Conservation (phyloP, 2,797 vertebrate species). For the Caiman crocodilus region DNA sequence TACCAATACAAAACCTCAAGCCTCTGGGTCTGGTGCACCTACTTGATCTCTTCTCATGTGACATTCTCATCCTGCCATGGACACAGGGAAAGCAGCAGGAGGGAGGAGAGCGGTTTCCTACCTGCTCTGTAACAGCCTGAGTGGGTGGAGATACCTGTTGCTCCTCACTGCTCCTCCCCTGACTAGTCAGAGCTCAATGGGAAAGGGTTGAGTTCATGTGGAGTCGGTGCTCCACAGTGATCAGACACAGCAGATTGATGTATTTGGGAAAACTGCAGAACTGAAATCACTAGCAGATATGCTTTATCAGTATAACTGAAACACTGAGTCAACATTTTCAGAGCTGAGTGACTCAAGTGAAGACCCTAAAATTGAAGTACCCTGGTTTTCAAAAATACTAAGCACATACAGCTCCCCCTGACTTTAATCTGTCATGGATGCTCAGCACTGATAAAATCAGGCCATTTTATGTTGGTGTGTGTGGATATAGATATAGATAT, state of each 20-base stretch:
- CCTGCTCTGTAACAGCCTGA: neutral
- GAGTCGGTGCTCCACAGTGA: neutral
- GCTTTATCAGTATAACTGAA: neutral
- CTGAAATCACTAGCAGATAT: neutral
- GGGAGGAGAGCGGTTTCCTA: neutral
- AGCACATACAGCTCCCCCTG: accelerated
- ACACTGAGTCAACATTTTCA: neutral
- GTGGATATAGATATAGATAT: neutral
- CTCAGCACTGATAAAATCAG: neutral
- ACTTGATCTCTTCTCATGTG: accelerated
- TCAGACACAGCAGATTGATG: neutral
- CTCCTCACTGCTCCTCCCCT: neutral
- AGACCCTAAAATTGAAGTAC: neutral
- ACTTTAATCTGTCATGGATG: neutral
- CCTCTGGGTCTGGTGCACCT: neutral
- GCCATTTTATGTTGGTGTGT: neutral
- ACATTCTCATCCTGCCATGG: accelerated
- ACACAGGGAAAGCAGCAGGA: accelerated
- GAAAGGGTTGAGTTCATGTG: accelerated
- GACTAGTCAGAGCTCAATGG: neutral
- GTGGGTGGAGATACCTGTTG: neutral
- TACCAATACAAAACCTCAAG: neutral
- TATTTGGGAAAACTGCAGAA: conserved; percentile 7
- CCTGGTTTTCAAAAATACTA: accelerated
- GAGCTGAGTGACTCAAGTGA: neutral